Percentiles rank a stretch among this genome's conserved stretches.
These are phyloP conservation scores for Eidolon dupreanum DNA, from an alignment of 2,797 vertebrate genomes.

Conservation along the genomic window DNA sequence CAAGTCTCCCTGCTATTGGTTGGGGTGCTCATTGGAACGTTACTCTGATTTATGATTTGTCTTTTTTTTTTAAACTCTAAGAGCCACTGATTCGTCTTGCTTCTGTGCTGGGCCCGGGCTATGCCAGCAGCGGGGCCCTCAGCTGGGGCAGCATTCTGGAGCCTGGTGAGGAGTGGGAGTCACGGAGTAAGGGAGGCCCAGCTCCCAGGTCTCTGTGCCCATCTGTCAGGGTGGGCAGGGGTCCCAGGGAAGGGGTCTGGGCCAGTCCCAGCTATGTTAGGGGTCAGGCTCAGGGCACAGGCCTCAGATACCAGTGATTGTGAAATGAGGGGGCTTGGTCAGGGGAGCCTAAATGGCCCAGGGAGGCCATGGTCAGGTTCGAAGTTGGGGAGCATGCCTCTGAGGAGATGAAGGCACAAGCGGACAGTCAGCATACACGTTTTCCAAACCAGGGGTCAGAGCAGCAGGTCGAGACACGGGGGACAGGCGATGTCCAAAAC, in stretches of 20 bases:
- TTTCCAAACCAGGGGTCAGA: not conserved
- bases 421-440: not conserved
- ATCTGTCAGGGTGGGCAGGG: not conserved
- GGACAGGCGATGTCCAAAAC: not conserved
- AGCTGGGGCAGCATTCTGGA: not conserved
- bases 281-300: not conserved
- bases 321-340: not conserved
- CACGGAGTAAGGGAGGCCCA: conserved; percentile 54
- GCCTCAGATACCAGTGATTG: not conserved
- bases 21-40: not conserved
- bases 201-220: conserved; percentile 57
- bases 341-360: not conserved
- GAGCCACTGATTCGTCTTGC: not conserved
- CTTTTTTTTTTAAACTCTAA: not conserved
- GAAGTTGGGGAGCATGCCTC: not conserved
- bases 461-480: not conserved
- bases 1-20: not conserved
- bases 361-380: not conserved
- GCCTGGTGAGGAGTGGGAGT: not conserved
- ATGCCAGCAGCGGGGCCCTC: not conserved
- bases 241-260: not conserved
- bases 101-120: conserved; percentile 33
- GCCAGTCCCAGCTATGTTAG: not conserved
- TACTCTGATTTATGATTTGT: not conserved
- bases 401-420: conserved; percentile 54